phyloP scores from a whole-genome alignment of 2,797 vertebrate species.

The Megalops cyprinoides region DNA sequence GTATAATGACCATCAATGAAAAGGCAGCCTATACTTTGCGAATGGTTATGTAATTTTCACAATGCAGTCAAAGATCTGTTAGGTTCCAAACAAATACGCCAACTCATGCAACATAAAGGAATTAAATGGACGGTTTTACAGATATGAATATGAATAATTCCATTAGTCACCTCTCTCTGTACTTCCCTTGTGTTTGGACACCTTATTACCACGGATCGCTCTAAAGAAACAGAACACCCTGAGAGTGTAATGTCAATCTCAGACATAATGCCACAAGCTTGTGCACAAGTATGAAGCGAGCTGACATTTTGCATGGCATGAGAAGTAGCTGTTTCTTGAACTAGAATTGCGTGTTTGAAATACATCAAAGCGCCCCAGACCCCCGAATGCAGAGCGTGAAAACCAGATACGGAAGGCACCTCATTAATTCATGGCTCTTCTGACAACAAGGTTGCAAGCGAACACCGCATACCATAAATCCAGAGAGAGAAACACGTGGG shows the following conservation, averaged over 20 bases:
- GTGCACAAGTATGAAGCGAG: not conserved
- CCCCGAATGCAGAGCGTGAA: too few relatives aligned
- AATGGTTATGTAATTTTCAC: not conserved
- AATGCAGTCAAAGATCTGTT: not conserved
- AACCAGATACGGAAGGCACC: slow-evolving; percentile 34
- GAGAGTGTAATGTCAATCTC: not conserved
- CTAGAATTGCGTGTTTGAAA: slow-evolving; percentile 20
- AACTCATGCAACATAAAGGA: not conserved
- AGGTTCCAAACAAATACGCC: not conserved
- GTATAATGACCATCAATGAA: not conserved
- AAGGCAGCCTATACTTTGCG: not conserved
- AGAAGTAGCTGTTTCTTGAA: not conserved
- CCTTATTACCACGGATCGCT: not conserved
- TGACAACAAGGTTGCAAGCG: slow-evolving; percentile 22
- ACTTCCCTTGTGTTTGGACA: not conserved
- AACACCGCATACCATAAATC: slow-evolving; percentile 19
- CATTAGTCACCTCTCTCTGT: not conserved
- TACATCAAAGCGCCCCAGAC: too few relatives aligned
- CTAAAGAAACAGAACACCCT: not conserved
- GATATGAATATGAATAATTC: not conserved
- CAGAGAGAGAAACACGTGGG: not conserved
- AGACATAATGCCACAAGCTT: not conserved
- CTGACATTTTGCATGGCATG: slow-evolving; percentile 4
- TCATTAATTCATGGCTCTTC: slow-evolving; percentile 19
- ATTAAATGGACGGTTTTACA: not conserved